Conservation (phyloP, 30 jellyfish, hydroid and myxozoan genomes). For the Aurelia sp. region DNA sequence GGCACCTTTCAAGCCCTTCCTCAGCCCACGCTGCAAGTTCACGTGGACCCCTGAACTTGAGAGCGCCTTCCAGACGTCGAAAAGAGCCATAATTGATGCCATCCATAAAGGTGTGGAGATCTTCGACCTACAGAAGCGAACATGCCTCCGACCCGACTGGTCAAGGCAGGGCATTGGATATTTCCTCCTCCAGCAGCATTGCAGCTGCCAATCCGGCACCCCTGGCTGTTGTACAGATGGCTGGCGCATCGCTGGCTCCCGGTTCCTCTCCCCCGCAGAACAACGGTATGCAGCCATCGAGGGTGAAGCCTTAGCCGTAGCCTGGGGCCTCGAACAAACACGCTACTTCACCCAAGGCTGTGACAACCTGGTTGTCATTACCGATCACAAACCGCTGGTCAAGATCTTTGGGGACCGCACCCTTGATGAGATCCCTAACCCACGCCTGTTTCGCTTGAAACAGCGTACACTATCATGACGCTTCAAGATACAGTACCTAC, state of each 20-base stretch:
- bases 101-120: constrained; percentile 23
- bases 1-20: constrained; percentile 37
- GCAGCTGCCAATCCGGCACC: constrained; percentile 5
- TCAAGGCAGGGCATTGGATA: constrained; percentile 31
- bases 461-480: constrained; percentile 29
- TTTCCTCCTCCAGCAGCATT: constrained; percentile 33
- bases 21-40: constrained; percentile 18
- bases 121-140: constrained; percentile 16
- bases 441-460: constrained; percentile 1
- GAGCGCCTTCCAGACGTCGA: constrained; percentile 1
- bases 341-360: constrained; percentile 41
- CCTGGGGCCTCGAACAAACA: constrained; percentile 6
- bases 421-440: constrained; percentile 1
- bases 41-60: constrained; percentile 36
- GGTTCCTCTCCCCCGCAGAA: constrained; percentile 24
- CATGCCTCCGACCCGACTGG: constrained; percentile 66
- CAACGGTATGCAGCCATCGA: constrained; percentile 19
- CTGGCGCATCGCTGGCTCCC: constrained; percentile 38
- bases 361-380: constrained; percentile 5
- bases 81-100: constrained; percentile 25
- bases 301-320: constrained; percentile 27
- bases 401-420: constrained; percentile 28
- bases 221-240: constrained; percentile 30
- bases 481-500: neutral
- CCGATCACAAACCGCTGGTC: constrained; percentile 22